A percentile compares a stretch with the other conserved stretches of the same genome.
Conservation (phyloP, 1,140 invertebrate species). For the Drosophila arawakana region DNA sequence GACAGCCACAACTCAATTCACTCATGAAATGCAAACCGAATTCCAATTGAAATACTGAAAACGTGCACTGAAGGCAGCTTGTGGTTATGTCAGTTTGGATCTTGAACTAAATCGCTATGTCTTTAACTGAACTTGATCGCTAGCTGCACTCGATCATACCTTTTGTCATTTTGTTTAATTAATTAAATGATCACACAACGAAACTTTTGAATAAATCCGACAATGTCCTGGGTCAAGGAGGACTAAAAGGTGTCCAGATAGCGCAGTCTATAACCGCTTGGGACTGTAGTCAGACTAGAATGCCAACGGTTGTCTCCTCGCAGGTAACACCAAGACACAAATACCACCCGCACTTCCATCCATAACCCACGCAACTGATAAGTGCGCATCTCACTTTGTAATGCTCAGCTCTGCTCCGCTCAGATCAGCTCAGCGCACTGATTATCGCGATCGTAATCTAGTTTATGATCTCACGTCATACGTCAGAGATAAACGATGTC, state of each 20-base stretch:
- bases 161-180: conserved; percentile 53
- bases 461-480: conserved; percentile 21
- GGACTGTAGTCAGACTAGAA: conserved; percentile 58
- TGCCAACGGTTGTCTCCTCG: conserved; percentile 37
- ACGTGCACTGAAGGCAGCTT: conserved; percentile 43
- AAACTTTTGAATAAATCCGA: conserved; percentile 2
- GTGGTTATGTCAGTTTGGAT: conserved; percentile 58
- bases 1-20: neutral
- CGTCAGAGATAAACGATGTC: conserved; percentile 28
- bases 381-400: conserved; percentile 44
- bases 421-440: conserved; percentile 17
- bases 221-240: neutral
- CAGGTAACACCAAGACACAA: conserved; percentile 30
- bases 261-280: neutral
- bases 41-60: conserved; percentile 21
- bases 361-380: conserved; percentile 63
- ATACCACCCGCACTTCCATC: conserved; percentile 41
- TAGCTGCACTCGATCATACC: conserved; percentile 38
- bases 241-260: neutral
- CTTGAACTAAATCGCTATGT: conserved; percentile 63
- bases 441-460: conserved; percentile 36
- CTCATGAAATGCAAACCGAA: conserved; percentile 49
- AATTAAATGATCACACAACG: neutral
- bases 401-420: conserved; percentile 51
- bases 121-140: conserved; percentile 43